phyloP scores from a whole-genome alignment of 2,113 vertebrate genomes.

The Tupaia chinensis region DNA sequence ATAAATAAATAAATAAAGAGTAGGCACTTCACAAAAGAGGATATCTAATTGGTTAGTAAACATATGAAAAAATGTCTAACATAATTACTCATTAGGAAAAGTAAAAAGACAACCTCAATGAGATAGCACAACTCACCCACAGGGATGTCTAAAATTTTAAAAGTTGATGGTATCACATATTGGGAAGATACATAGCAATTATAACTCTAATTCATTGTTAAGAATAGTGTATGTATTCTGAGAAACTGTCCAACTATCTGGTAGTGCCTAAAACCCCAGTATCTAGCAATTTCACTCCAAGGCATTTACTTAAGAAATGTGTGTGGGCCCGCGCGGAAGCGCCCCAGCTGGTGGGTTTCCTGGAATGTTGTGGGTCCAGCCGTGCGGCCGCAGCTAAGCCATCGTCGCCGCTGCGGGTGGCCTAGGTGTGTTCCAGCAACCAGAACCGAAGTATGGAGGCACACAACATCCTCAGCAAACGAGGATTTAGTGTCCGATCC shows the following conservation, averaged over 20 bases:
- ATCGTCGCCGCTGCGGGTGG: too few relatives aligned
- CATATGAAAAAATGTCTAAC: background rate
- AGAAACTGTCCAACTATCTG: background rate
- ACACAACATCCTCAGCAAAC: too few relatives aligned
- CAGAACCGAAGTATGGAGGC: too few relatives aligned
- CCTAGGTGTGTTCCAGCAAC: too few relatives aligned
- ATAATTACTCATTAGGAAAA: conserved; percentile 18
- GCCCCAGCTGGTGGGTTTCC: too few relatives aligned
- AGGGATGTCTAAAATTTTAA: background rate
- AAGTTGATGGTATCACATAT: background rate
- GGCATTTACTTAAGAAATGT: background rate
- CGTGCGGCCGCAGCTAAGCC: too few relatives aligned
- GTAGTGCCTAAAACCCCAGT: background rate
- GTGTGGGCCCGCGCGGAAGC: too few relatives aligned
- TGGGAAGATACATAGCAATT: background rate
- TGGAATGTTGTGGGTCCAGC: too few relatives aligned
- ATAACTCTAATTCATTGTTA: background rate
- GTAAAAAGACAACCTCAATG: background rate
- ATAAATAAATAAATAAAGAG: background rate
- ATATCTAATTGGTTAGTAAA: background rate
- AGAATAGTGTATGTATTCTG: background rate
- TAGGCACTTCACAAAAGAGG: background rate
- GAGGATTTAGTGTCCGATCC: too few relatives aligned
- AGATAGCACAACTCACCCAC: background rate
- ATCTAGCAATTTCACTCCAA: background rate